phyloP scores from a whole-genome alignment of 2,888 invertebrate species.

The Lutraria lutraria region DNA sequence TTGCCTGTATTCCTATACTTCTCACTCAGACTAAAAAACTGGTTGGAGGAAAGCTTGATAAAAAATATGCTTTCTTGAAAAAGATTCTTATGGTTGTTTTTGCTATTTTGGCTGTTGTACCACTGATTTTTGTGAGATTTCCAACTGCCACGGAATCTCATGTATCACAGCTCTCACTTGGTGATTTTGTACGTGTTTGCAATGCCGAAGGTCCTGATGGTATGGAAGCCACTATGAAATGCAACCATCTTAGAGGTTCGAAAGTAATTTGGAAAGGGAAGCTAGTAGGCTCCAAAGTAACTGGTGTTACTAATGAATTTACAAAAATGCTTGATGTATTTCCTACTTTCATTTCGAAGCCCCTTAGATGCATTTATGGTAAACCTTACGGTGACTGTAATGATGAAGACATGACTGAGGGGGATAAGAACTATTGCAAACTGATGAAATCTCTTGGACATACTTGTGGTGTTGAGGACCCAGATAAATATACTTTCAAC shows the following conservation, averaged over 20 bases:
- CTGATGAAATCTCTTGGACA: slow-evolving; percentile 77
- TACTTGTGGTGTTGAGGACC: slow-evolving; percentile 79
- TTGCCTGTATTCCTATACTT: slow-evolving; percentile 80
- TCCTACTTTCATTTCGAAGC: slow-evolving; percentile 80
- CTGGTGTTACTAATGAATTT: slow-evolving; percentile 81
- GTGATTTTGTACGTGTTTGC: slow-evolving; percentile 63
- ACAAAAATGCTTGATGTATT: slow-evolving; percentile 81
- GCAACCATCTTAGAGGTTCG: slow-evolving; percentile 90
- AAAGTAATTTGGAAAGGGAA: slow-evolving; percentile 90
- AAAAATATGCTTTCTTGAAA: slow-evolving; percentile 74
- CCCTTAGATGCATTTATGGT: slow-evolving; percentile 84
- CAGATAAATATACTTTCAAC: slow-evolving; percentile 78
- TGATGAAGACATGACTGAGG: slow-evolving; percentile 61
- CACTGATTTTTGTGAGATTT: slow-evolving; percentile 87
- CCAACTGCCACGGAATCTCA: slow-evolving; percentile 74
- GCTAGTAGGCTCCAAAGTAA: slow-evolving; percentile 87
- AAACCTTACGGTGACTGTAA: slow-evolving; percentile 74
- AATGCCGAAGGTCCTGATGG: slow-evolving; percentile 40
- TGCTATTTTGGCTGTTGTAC: slow-evolving; percentile 81
- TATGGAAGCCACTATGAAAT: slow-evolving; percentile 88
- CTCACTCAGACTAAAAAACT: slow-evolving; percentile 80
- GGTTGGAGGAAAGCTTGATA: slow-evolving; percentile 79
- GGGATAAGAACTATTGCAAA: slow-evolving; percentile 74
- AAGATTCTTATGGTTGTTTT: slow-evolving; percentile 81
- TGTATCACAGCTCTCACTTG: slow-evolving; percentile 87